These are phyloP conservation scores for Platysteira castanea DNA, from an alignment of 2,113 vertebrate species.

Conservation along the genomic window DNA sequence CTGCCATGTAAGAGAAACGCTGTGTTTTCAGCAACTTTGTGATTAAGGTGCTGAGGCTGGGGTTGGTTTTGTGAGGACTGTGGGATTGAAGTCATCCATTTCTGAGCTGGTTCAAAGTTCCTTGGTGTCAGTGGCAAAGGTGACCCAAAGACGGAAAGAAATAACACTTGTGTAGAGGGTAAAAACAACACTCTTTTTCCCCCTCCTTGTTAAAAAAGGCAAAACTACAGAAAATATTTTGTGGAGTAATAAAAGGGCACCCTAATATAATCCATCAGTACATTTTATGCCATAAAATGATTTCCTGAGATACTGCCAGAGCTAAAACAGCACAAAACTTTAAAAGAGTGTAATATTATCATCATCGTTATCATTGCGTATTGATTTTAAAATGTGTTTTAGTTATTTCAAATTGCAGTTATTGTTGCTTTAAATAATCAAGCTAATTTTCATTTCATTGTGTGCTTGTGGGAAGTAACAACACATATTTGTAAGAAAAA, in stretches of 20 bases:
- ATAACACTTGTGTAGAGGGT: too few relatives aligned
- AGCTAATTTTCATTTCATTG: background rate
- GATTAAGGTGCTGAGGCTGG: background rate
- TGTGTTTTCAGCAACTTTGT: background rate
- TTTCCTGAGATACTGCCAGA: background rate
- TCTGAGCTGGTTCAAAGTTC: background rate
- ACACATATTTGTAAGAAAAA: background rate
- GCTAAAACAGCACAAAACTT: background rate
- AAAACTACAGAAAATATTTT: background rate
- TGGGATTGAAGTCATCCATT: background rate
- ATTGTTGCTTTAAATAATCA: background rate
- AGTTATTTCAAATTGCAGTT: background rate
- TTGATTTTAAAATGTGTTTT: background rate
- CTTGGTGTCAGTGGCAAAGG: background rate
- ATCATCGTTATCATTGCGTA: too few relatives aligned
- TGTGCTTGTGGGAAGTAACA: background rate
- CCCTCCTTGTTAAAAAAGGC: background rate
- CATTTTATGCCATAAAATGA: background rate
- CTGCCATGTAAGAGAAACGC: background rate
- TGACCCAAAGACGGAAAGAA: background rate
- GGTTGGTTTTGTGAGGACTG: background rate
- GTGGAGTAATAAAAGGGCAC: too few relatives aligned
- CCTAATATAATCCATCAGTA: background rate
- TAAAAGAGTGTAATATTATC: background rate
- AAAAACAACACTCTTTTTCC: rapidly evolving